Base-by-base conservation (phyloP, 2,888 invertebrate species). In the Lasioglossum villosulum region DNA sequence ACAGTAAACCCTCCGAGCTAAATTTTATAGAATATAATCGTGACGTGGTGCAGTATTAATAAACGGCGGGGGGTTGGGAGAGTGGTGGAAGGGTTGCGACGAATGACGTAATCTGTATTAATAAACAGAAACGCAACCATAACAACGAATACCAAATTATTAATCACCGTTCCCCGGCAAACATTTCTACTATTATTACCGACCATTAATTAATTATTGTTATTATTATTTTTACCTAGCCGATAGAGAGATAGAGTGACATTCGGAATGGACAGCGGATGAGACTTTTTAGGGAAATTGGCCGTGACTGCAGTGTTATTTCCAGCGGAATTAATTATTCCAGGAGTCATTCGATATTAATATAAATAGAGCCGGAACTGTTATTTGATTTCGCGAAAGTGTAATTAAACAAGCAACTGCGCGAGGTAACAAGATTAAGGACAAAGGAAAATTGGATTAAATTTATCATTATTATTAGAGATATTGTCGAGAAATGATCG, bases 41-140 rank as follows among this genome's bases (percentile, higher is more conserved):
- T 23, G 34, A 23, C n/a, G 37, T 12, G 68, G n/a, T 68, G 37
- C 68, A n/a, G 37, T 68, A 68, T 37, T 37, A 68, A 68, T 39
- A 37, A 68, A 10, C 37, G 68, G 27, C 27, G 14, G 14, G 14
- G 23, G 8, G 0, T n/a, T 12, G 6, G 14, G 34, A 6, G 30
- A 16, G 30, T 4, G 63, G 8, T 6, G 14, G 5, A 16, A 1
- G 30, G 10, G 19, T 34, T 23, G 19, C 66, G 34, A 66, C 34
- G 66, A 66, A 66, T 66, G 66, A 66, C 66, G 66, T 66, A 66
- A 66, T 66, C 30, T 68, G 23, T 68, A 68, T 68, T 68, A 68
- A 68, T 68, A 37, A 68, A 68, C 37, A 37, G 68, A 68, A 68
- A 39, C n/a, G 68, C 23, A 34, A n/a, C 37, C 68, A 37, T 68